Conservation (phyloP, 2,797 vertebrate genomes). For the Glyptemys insculpta region DNA sequence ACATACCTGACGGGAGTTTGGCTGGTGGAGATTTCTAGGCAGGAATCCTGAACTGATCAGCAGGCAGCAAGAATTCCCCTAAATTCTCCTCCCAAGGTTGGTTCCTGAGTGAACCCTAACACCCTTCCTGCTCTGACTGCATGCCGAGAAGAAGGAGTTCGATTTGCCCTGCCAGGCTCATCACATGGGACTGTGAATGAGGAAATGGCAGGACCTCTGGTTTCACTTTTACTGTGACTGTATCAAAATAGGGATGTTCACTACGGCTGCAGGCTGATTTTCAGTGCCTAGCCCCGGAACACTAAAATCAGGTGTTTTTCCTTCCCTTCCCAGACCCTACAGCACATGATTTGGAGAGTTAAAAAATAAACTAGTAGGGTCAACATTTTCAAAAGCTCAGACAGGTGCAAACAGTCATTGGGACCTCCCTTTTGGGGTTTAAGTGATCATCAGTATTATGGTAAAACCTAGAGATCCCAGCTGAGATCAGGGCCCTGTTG, state of each 20-base stretch:
- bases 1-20: background rate
- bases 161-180: background rate
- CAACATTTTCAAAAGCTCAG: background rate
- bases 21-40: background rate
- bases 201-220: background rate
- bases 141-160: background rate
- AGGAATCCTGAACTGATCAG: too few relatives aligned
- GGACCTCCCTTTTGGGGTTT: too few relatives aligned
- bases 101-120: background rate
- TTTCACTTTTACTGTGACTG: background rate
- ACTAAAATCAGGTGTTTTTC: background rate
- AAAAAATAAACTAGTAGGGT: background rate
- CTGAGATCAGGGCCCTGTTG: too few relatives aligned
- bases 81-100: fast-evolving
- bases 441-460: too few relatives aligned
- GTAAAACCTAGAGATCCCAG: too few relatives aligned
- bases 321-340: background rate
- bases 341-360: background rate
- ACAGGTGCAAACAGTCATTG: background rate
- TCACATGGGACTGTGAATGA: background rate
- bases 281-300: background rate
- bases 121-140: background rate
- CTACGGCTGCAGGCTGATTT: too few relatives aligned
- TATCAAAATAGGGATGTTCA: too few relatives aligned
- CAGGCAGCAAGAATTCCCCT: background rate